phyloP scores from a whole-genome alignment of 2,888 invertebrate species.

The Agriopis aurantiaria region DNA sequence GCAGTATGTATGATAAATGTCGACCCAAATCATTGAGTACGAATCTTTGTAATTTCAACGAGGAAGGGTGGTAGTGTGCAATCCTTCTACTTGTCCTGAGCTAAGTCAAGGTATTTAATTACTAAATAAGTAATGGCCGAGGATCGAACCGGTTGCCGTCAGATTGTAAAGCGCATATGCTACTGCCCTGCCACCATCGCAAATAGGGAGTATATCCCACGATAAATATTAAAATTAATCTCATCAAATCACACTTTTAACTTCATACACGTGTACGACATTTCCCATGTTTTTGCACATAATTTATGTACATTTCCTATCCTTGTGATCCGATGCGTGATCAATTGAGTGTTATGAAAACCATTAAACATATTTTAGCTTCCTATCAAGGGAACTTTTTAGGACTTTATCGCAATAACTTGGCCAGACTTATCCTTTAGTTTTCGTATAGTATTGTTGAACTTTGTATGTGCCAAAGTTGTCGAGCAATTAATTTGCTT shows the following conservation, averaged over 20 bases:
- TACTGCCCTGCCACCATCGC: no score
- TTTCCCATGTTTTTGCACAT: constrained; percentile 64
- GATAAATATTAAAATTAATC: constrained; percentile 39
- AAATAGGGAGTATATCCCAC: constrained; percentile 3
- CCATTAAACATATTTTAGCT: constrained; percentile 71
- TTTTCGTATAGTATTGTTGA: not conserved
- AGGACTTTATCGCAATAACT: constrained; percentile 17
- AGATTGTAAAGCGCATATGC: no score
- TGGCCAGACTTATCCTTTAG: not conserved
- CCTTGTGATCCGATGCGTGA: constrained; percentile 71
- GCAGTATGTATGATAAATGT: no score
- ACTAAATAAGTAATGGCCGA: no score
- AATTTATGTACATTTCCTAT: constrained; percentile 64
- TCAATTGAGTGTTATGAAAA: constrained; percentile 83
- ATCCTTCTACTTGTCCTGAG: no score
- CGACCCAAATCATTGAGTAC: no score
- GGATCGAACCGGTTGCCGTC: no score
- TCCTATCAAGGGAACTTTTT: not conserved
- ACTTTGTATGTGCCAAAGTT: constrained; percentile 11
- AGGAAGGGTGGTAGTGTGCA: no score
- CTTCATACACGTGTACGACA: constrained; percentile 57
- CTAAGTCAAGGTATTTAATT: no score
- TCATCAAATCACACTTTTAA: constrained; percentile 59
- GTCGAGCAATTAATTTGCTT: not conserved
- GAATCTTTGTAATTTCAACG: no score